Base-by-base conservation (phyloP, 2,888 invertebrate genomes). In the Autographa gamma region DNA sequence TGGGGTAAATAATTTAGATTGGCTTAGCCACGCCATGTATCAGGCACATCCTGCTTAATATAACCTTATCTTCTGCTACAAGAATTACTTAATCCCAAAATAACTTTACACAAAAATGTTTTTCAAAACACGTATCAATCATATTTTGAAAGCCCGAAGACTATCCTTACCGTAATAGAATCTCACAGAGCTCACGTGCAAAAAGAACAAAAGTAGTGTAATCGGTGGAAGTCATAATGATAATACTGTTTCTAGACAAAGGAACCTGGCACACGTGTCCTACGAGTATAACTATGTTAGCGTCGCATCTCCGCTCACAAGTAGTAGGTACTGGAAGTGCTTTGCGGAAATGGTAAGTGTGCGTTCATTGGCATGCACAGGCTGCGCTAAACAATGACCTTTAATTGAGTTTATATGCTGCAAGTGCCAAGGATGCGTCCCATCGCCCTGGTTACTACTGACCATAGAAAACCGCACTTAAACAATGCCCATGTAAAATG, bases 341-440 rank as follows among this genome's bases (percentile, higher is more conserved):
- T 76, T 78, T 82, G 77, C 87, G 86, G 86, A 87, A 87, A 82
- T 74, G 52, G 58, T 34, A 54, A 58, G 63, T 66, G 63, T 70
- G 48, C 56, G 68, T 73, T 82, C 76, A 86, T 87, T 85, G 76
- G 66, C 74, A 87, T 87, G 82, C 87, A 76, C 54, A 62, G 64
- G 34, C 41, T 52, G 74, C 56, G 58, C 56, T 83, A 73, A 76
- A 62, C 85, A 81, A 82, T 78, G 77, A 79, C 87, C 87, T 86
- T 85, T 81, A 73, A 52, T 66, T 67, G 59, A 73, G 79, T 77
- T 82, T 82, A 81, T 78, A 79, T 83, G 83, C 81, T 66, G 69
- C 7, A 43, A 67, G 68, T 77, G 62, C 75, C 77, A 76, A 83
- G 79, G 82, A 82, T 80, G 69, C 64, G 59, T 66, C 64, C 16